A percentile compares a stretch with the other conserved stretches of the same genome.
These are phyloP conservation scores for Colletes gigas DNA, from an alignment of 1,140 invertebrate species.

Conservation along the genomic window DNA sequence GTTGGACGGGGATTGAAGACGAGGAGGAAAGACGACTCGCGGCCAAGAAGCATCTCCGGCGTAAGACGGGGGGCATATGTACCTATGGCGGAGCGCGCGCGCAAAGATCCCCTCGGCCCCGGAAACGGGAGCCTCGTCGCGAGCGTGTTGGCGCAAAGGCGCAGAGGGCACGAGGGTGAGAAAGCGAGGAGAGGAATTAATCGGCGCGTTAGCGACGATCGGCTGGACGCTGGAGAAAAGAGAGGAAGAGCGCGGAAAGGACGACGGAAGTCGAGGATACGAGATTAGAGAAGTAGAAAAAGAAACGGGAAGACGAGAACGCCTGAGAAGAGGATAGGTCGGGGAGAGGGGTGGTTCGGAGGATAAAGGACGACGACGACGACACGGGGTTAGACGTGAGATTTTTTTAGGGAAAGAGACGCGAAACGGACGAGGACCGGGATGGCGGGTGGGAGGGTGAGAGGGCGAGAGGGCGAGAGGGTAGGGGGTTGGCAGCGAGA, in stretches of 20 bases:
- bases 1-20: not conserved
- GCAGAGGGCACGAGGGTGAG: not conserved
- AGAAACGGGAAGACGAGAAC: not conserved
- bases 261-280: not conserved
- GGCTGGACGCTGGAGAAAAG: not conserved
- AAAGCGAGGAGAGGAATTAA: constrained; percentile 24
- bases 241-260: too few species aligned
- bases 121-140: not conserved
- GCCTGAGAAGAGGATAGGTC: not conserved
- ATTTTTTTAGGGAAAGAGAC: constrained; percentile 4
- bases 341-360: not conserved
- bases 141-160: not conserved
- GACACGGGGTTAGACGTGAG: not conserved
- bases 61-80: not conserved
- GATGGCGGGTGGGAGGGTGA: too few species aligned
- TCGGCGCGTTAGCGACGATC: constrained; percentile 8
- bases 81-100: not conserved
- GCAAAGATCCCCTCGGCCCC: not conserved
- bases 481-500: constrained; percentile 14
- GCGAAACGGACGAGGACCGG: not conserved
- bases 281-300: constrained; percentile 4
- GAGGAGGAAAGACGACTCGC: not conserved
- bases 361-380: not conserved
- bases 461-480: too few species aligned
- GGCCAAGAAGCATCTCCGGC: not conserved